These are phyloP conservation scores for Drosophila arizonae DNA, from an alignment of 1,140 invertebrate genomes.

Conservation along the genomic window DNA sequence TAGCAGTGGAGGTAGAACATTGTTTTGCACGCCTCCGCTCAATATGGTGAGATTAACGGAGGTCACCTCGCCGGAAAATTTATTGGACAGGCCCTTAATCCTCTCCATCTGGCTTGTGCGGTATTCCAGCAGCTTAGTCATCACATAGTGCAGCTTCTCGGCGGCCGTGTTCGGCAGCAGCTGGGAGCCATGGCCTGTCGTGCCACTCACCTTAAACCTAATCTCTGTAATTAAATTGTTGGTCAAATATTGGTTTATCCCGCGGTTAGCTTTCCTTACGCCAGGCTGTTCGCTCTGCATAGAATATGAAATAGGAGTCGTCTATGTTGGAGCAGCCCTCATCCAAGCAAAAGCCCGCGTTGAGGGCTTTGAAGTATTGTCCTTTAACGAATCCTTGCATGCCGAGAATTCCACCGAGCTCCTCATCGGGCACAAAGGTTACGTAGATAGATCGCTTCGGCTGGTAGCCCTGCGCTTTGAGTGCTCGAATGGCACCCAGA, in stretches of 20 bases:
- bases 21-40: conserved; percentile 93
- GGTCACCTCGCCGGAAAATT: conserved; percentile 91
- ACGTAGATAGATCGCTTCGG: conserved; percentile 89
- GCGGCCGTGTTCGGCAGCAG: conserved; percentile 91
- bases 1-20: conserved; percentile 94
- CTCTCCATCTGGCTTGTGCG: conserved; percentile 87
- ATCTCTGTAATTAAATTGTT: conserved; percentile 82
- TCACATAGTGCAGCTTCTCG: conserved; percentile 91
- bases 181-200: conserved; percentile 94
- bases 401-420: conserved; percentile 92
- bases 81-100: conserved; percentile 83
- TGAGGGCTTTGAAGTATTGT: conserved; percentile 90
- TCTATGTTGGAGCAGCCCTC: conserved; percentile 89
- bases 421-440: conserved; percentile 95
- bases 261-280: conserved; percentile 77
- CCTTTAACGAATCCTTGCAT: conserved; percentile 92
- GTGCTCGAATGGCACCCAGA: conserved; percentile 88
- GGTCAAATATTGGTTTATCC: not conserved
- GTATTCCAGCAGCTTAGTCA: conserved; percentile 91
- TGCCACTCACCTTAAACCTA: conserved; percentile 84
- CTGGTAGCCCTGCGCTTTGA: conserved; percentile 85
- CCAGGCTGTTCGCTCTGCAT: conserved; percentile 90
- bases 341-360: conserved; percentile 94
- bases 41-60: conserved; percentile 93
- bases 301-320: conserved; percentile 88